Base-by-base conservation (phyloP, 2,888 invertebrate species). In the Leptopilina syphax region DNA sequence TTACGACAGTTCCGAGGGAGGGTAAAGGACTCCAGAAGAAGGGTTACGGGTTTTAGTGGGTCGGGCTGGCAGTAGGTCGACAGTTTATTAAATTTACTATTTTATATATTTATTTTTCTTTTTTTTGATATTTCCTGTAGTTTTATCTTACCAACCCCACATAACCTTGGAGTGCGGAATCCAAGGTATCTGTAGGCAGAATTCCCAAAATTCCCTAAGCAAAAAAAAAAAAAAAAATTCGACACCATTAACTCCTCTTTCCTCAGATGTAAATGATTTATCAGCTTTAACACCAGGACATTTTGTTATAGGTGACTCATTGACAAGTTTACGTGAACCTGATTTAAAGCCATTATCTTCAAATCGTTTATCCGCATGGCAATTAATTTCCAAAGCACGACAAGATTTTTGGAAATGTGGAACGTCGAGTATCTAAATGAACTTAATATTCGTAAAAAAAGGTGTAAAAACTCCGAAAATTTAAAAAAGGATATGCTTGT, bases 361-460 rank as follows among this genome's bases (percentile, higher is more conserved):
- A 6, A 65, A 65, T 8, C 4, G 65, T 27, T 27, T 65, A 12
- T 65, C 65, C 0, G 0, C 65, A 9, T 65, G 65, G 34, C 34
- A 65, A 34, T 34, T 65, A 12, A 82, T 34, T 18, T 27, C 6
- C 2, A 4, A 65, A 27, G 60, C 83, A 0, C 63, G 83, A 18
- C 78, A 65, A 18, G 54, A 67, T 57, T 87, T 83, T 73, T 88
- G 87, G 88, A 5, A 34, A 24, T 8, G 81, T 83, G 9, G 65
- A 65, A 9, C 8, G 9, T 27, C 1, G 65, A 65, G 27, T 65
- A 65, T 65, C 34, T 65, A 12, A 65, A 65, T 27, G 34, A 65
- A 9, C 27, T 65, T 0, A 65, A 65, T 9, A 9, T 65, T 65
- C 24, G 65, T 2, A 7, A 27, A 65, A 65, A 65, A 27, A 34